A percentile compares a stretch with the other conserved stretches of the same genome.
Conservation (phyloP, 2,113 vertebrate species). For the Setophaga petechia region DNA sequence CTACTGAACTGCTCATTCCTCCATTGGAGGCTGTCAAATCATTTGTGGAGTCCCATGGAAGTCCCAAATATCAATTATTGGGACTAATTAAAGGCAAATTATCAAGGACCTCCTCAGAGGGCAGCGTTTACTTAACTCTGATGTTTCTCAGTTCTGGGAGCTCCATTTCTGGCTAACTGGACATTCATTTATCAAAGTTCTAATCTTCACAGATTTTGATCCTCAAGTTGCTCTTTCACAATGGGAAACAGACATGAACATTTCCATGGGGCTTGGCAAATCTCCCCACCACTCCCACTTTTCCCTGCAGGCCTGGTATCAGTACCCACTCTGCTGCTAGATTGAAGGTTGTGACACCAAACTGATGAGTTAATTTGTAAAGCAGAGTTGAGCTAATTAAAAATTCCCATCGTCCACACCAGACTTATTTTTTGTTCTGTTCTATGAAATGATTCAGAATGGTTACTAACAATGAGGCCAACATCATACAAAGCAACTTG, state of each 20-base stretch:
- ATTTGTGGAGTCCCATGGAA: neutral
- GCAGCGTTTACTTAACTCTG: neutral
- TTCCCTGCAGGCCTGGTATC: rapidly evolving
- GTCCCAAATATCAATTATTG: neutral
- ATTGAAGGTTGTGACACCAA: neutral
- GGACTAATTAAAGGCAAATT: neutral
- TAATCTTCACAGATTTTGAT: neutral
- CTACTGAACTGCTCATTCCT: no score
- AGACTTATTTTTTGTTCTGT: neutral
- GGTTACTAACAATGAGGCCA: neutral
- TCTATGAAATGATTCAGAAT: neutral
- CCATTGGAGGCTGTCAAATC: neutral
- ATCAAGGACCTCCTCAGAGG: neutral
- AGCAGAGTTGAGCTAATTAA: neutral
- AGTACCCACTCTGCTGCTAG: neutral
- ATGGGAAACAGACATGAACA: neutral
- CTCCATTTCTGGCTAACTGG: neutral
- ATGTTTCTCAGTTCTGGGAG: neutral
- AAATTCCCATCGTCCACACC: neutral
- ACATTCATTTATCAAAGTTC: neutral
- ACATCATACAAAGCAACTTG: neutral
- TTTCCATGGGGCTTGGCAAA: neutral
- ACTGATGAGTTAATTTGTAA: neutral
- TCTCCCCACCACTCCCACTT: neutral
- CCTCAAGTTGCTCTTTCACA: neutral